Evolutionary conservation across 1,140 invertebrate genomes (phyloP).

Genomic region (Panulirus ornatus): DNA sequence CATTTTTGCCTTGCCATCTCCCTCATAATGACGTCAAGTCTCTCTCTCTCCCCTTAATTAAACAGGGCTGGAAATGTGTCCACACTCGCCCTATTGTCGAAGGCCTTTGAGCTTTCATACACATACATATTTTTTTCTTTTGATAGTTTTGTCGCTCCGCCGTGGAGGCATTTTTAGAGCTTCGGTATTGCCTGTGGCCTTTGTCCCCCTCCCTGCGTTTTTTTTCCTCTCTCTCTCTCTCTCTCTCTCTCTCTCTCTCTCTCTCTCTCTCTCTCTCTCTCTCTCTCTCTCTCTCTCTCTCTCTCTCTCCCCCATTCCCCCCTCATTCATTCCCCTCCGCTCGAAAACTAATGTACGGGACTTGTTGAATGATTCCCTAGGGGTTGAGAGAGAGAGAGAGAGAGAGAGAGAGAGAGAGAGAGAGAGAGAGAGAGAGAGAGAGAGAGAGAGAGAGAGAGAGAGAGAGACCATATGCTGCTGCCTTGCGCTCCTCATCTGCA

Average conservation of each 20-base stretch:
- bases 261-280: not conserved
- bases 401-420: not conserved
- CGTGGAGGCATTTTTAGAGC: too few species aligned
- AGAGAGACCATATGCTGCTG: not conserved
- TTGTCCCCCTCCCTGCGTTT: not conserved
- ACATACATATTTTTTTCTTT: not conserved
- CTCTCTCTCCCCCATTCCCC: too few species aligned
- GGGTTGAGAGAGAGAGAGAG: conserved; percentile 11
- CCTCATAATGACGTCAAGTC: too few species aligned
- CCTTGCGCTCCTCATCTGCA: too few species aligned
- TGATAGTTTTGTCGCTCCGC: not conserved
- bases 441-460: conserved; percentile 15
- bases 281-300: too few species aligned
- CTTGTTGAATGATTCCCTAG: not conserved
- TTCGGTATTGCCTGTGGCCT: not conserved
- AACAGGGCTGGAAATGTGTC: not conserved
- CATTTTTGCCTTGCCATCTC: too few species aligned
- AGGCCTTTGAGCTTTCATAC: not conserved
- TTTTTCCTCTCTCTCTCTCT: too few species aligned
- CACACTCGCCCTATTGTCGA: not conserved
- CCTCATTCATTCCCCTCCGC: too few species aligned
- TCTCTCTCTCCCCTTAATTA: not conserved
- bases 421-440: not conserved
- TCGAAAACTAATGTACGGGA: not conserved
- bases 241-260: not conserved